These are phyloP conservation scores for Callyntrura sp. DNA, from an alignment of 2,888 invertebrate genomes.

Conservation along the genomic window DNA sequence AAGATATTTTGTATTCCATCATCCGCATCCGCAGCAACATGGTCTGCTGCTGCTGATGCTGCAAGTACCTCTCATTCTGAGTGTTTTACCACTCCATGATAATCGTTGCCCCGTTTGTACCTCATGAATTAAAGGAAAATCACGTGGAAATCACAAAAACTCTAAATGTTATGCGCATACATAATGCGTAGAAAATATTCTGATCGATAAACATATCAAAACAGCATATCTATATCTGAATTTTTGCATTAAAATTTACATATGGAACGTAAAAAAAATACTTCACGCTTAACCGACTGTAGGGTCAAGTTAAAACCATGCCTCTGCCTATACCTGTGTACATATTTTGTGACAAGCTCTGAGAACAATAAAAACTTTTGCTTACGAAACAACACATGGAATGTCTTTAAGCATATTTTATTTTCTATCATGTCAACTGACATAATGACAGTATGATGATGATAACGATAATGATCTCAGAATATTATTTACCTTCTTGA, in stretches of 20 bases:
- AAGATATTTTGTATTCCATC: background rate
- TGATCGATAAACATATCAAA: background rate
- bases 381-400: background rate
- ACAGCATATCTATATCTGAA: background rate
- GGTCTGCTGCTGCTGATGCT: too few relatives aligned
- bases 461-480: background rate
- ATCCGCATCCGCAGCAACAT: background rate
- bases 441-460: slow-evolving; percentile 42
- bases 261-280: background rate
- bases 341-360: too few relatives aligned
- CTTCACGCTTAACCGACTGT: background rate
- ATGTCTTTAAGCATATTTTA: slow-evolving; percentile 58
- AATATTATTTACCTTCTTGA: background rate
- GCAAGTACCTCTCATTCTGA: background rate
- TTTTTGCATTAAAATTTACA: background rate
- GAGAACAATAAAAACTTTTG: background rate
- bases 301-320: background rate
- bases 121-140: background rate
- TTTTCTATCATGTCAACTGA: slow-evolving; percentile 65
- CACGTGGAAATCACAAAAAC: slow-evolving; percentile 2
- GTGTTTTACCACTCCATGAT: background rate
- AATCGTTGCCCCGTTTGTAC: background rate
- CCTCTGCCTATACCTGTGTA: too few relatives aligned
- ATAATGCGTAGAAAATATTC: background rate
- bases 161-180: slow-evolving; percentile 9